Conservation (phyloP, 2,888 invertebrate species). For the Drosophila nigritarsus region DNA sequence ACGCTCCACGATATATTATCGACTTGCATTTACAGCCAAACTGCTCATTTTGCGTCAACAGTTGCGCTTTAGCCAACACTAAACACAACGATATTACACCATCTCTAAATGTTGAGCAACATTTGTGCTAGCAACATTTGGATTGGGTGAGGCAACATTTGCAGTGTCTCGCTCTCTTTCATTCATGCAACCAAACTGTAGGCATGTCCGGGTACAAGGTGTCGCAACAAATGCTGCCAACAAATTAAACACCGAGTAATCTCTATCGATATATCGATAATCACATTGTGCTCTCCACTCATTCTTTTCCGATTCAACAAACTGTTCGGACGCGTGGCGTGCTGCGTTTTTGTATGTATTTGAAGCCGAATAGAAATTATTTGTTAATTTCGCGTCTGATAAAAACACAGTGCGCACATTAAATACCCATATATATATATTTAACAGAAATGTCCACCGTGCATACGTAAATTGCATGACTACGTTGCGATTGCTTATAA, state of each 20-base stretch:
- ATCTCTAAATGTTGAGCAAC: conserved; percentile 33
- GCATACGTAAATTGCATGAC: conserved; percentile 18
- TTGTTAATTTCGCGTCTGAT: conserved; percentile 29
- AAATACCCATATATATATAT: conserved; percentile 8
- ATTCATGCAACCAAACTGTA: not conserved
- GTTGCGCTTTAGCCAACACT: not conserved
- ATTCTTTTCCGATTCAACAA: conserved; percentile 60
- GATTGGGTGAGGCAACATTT: conserved; percentile 10
- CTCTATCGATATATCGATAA: conserved; percentile 47
- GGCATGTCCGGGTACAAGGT: not conserved
- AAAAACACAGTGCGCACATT: conserved; percentile 8
- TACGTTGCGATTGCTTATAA: conserved; percentile 40
- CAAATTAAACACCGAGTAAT: conserved; percentile 2
- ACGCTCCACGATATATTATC: conserved; percentile 17
- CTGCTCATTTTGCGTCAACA: conserved; percentile 23
- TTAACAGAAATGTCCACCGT: conserved; percentile 5
- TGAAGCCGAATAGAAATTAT: conserved; percentile 40
- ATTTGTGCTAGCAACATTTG: conserved; percentile 14
- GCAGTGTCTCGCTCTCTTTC: conserved; percentile 2
- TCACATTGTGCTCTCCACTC: conserved; percentile 31
- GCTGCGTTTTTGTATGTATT: conserved; percentile 62
- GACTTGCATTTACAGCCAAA: not conserved
- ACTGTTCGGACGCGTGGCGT: conserved; percentile 62
- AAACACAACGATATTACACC: conserved; percentile 4
- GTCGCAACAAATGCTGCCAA: conserved; percentile 26